Conservation (phyloP, 2,797 vertebrate species). For the Falco biarmicus region DNA sequence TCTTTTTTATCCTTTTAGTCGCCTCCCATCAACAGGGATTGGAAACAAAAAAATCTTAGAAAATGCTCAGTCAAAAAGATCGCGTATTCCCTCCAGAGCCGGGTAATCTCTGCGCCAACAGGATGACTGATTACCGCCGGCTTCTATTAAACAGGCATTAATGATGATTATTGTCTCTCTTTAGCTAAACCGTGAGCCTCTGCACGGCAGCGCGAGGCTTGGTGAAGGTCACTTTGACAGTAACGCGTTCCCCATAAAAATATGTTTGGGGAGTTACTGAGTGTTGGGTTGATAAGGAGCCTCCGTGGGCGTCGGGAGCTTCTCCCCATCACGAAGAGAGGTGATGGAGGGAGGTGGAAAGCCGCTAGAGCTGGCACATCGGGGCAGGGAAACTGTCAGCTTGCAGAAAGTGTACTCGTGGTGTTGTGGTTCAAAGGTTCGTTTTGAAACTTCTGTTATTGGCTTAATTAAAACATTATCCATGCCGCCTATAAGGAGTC, state of each 20-base stretch:
- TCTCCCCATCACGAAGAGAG: background rate
- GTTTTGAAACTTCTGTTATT: background rate
- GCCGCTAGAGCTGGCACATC: accelerated
- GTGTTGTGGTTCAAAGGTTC: background rate
- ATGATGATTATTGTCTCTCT: conserved; percentile 60
- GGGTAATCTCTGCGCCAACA: conserved; percentile 42
- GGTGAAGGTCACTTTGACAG: conserved; percentile 51
- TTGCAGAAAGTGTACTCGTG: background rate
- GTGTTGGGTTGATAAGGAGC: background rate
- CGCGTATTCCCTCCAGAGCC: background rate
- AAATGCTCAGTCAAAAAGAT: conserved; percentile 16
- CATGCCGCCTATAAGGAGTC: background rate
- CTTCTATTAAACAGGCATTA: conserved; percentile 63
- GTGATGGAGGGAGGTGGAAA: background rate
- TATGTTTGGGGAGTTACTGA: background rate
- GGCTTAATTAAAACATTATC: conserved; percentile 13
- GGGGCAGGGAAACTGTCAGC: background rate
- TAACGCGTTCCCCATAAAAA: background rate
- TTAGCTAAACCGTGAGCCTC: conserved; percentile 25
- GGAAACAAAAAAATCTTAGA: conserved; percentile 26
- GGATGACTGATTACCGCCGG: conserved; percentile 44
- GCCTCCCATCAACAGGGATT: background rate
- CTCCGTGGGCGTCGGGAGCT: background rate
- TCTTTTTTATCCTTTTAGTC: background rate
- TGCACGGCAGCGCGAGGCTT: background rate